phyloP scores from a whole-genome alignment of 2,113 vertebrate genomes.

The Cephalopterus ornatus region DNA sequence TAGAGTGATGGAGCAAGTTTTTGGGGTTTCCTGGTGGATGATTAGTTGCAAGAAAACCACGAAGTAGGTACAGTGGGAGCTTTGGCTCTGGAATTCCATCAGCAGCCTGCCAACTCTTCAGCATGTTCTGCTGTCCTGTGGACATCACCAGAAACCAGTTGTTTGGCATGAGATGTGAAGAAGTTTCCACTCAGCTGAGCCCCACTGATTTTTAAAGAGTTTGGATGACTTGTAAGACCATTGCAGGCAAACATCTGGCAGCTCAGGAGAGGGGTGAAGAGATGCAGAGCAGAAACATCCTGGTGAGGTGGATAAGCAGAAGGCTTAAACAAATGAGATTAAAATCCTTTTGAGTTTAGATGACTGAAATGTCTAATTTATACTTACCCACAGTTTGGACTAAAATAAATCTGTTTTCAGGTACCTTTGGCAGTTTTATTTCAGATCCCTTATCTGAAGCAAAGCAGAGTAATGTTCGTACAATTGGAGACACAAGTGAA shows the following conservation, averaged over 20 bases:
- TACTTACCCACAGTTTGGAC: not conserved
- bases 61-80: not conserved
- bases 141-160: not conserved
- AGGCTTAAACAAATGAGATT: not conserved
- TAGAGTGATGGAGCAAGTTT: not conserved
- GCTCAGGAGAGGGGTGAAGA: not conserved
- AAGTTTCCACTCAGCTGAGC: not conserved
- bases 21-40: not conserved
- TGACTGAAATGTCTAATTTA: not conserved
- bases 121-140: not conserved
- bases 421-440: not conserved
- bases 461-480: not conserved
- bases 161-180: not conserved
- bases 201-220: not conserved
- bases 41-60: accelerated
- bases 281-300: not conserved
- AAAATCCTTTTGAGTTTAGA: not conserved
- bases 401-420: not conserved
- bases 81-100: not conserved
- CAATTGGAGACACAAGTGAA: not conserved
- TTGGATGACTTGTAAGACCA: not conserved
- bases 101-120: not conserved
- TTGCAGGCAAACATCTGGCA: not conserved
- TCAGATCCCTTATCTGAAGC: not conserved
- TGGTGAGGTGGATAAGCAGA: not conserved